These are phyloP conservation scores for Monomorium pharaonis DNA, from an alignment of 1,140 invertebrate genomes.

Conservation along the genomic window DNA sequence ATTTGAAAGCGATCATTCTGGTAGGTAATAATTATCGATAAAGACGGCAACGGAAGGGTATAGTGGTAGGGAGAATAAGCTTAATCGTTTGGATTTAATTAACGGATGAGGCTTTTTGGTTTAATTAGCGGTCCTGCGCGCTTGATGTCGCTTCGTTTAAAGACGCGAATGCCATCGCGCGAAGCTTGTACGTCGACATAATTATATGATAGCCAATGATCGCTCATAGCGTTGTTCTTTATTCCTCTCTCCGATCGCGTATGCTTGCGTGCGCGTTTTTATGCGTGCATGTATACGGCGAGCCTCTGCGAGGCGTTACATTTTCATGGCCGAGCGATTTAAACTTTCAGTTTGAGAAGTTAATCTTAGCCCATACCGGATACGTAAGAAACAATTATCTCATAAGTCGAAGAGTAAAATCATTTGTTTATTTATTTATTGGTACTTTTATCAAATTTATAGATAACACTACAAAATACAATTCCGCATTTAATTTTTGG, in stretches of 20 bases:
- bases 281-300: not conserved
- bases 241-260: not conserved
- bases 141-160: constrained; percentile 26
- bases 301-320: not conserved
- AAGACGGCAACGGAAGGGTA: constrained; percentile 8
- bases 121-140: constrained; percentile 60
- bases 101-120: constrained; percentile 53
- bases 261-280: constrained; percentile 1
- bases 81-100: constrained; percentile 69
- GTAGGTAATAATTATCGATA: constrained; percentile 68
- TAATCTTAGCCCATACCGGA: not conserved
- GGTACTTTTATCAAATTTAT: not conserved
- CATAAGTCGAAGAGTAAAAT: not conserved
- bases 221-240: not conserved
- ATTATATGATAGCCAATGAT: constrained; percentile 47
- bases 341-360: constrained; percentile 19
- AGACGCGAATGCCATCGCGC: constrained; percentile 20
- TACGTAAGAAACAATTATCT: constrained; percentile 6
- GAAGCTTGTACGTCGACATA: constrained; percentile 3
- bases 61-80: constrained; percentile 18
- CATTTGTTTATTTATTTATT: constrained; percentile 17
- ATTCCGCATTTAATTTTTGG: not conserved
- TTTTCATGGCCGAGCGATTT: constrained; percentile 9
- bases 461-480: not conserved
- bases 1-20: constrained; percentile 32